Base-by-base conservation (phyloP, 1,140 invertebrate species). In the Euschistus heros region DNA sequence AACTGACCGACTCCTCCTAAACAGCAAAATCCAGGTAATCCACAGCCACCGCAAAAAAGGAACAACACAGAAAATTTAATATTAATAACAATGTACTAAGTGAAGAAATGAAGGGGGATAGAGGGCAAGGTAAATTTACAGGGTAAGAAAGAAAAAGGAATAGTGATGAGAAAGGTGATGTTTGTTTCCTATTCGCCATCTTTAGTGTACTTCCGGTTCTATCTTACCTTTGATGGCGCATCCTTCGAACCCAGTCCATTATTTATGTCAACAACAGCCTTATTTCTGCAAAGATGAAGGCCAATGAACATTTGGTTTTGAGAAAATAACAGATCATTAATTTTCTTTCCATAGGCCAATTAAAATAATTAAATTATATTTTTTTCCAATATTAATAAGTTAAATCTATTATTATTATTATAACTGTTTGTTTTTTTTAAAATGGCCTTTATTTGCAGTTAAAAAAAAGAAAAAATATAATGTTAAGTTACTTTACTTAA, bases 21-120 rank as follows among this genome's bases (percentile, higher is more conserved):
- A 82, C 80, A 82, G 80, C 80, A 81, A 80, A 79, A 76, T 75
- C 76, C 76, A 78, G 76, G 77, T 70, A 75, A 78, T 76, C 77
- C 77, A 79, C 78, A 76, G 76, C 79, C 80, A 80, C 74, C 75
- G 79, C 75, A 76, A 76, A 37, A 37, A 75, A 73, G 76, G 75
- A 74, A 76, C 74, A 77, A 79, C 77, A 76, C 76, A 74, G 76
- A 77, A 44, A 67, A 47, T 47, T n/a, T 44, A 67, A 62, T 54
- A 50, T 52, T 46, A 54, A 63, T 77, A 77, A 74, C 46, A 68
- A 55, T 67, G 20, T 65, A 66, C 55, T 26, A 66, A 63, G 20
- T 42, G 2, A 55, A 60, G 26, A 27, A 47, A 27, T 60, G 42
- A 22, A 8, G 30, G 59, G 44, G 37, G 30, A 46, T 30, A 44